phyloP scores from a whole-genome alignment of 2,888 invertebrate species.

The Chorisops tibialis region DNA sequence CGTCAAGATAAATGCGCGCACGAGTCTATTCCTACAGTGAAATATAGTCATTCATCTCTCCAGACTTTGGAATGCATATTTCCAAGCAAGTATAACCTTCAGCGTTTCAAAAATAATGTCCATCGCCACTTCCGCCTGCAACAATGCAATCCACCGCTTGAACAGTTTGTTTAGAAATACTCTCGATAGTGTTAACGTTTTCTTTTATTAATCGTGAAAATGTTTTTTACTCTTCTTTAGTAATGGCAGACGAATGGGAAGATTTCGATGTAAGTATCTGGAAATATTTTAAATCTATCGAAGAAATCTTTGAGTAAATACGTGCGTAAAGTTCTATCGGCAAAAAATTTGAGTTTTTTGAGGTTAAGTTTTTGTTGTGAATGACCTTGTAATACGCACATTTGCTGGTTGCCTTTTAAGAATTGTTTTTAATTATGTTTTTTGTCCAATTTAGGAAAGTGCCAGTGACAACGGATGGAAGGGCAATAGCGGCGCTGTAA shows the following conservation, averaged over 20 bases:
- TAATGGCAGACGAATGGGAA: constrained; percentile 40
- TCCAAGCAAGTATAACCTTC: too few relatives aligned
- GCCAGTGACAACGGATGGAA: constrained; percentile 42
- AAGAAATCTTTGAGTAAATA: background rate
- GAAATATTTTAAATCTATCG: too few relatives aligned
- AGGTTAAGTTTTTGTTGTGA: constrained; percentile 28
- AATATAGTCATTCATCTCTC: too few relatives aligned
- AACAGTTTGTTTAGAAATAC: constrained; percentile 14
- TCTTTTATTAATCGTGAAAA: constrained; percentile 19
- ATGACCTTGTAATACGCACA: constrained; percentile 5
- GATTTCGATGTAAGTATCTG: constrained; percentile 13
- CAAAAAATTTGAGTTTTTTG: background rate
- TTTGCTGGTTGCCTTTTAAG: background rate
- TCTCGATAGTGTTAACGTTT: background rate
- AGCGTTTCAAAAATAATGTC: too few relatives aligned
- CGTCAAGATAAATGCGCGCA: too few relatives aligned
- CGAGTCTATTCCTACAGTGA: too few relatives aligned
- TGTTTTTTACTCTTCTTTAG: constrained; percentile 33
- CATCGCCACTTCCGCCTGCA: too few relatives aligned
- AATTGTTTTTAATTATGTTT: background rate
- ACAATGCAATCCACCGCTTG: constrained; percentile 20
- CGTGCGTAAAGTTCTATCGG: background rate
- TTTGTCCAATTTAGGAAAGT: background rate
- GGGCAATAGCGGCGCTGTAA: constrained; percentile 45
- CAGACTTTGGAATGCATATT: too few relatives aligned